Conservation (phyloP, 2,797 vertebrate species). For the Pipistrellus kuhlii region DNA sequence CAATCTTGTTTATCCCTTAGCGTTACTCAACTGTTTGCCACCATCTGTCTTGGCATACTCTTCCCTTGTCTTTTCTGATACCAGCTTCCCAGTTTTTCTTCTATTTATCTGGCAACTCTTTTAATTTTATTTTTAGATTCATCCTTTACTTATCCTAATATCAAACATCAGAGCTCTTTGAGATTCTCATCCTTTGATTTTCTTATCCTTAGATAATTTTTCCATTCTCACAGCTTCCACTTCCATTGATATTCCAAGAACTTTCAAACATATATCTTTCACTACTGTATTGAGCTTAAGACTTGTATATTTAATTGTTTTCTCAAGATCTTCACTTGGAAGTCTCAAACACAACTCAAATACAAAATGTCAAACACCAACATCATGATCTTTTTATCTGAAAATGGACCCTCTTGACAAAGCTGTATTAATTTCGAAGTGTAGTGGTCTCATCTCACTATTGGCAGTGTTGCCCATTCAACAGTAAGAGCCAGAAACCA, state of each 20-base stretch:
- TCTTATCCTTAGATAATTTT: constrained; percentile 1
- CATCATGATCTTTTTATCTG: background rate
- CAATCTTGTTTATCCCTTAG: background rate
- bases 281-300: background rate
- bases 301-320: background rate
- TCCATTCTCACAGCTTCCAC: background rate
- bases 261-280: background rate
- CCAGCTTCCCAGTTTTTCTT: background rate
- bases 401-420: background rate
- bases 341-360: background rate
- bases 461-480: background rate
- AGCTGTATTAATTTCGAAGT: background rate
- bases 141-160: constrained; percentile 10
- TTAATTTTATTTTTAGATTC: constrained; percentile 3
- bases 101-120: background rate
- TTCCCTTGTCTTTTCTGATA: background rate
- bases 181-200: background rate
- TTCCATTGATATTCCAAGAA: background rate
- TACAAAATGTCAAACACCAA: background rate
- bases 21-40: background rate
- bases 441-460: background rate
- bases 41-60: background rate
- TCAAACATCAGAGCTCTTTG: background rate
- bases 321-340: background rate
- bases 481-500: background rate